Conservation (phyloP, 2,888 invertebrate genomes). For the Drosophila dives region DNA sequence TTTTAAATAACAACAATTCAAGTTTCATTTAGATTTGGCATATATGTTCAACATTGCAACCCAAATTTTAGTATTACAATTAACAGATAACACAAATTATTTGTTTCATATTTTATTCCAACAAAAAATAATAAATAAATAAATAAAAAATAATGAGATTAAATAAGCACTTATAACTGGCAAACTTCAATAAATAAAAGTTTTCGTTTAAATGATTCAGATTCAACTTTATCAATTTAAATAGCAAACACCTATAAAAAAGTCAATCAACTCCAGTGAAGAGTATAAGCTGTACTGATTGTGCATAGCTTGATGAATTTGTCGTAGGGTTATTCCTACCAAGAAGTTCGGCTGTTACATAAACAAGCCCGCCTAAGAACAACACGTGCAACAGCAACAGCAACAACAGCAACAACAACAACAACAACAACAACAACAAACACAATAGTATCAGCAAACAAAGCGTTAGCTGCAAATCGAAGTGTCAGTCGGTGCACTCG, state of each 20-base stretch:
- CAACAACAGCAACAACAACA: constrained; percentile 32
- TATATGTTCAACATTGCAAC: not conserved
- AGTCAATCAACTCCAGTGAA: not conserved
- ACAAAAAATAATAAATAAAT: too few species aligned
- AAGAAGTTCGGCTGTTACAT: constrained; percentile 70
- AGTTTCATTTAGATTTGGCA: not conserved
- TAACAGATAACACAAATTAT: fast-evolving
- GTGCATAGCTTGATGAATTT: constrained; percentile 64
- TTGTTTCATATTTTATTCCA: not conserved
- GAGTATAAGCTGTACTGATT: constrained; percentile 16
- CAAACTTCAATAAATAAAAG: not conserved
- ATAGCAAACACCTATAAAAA: not conserved
- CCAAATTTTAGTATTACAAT: not conserved
- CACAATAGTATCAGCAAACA: constrained; percentile 26
- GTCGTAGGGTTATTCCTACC: constrained; percentile 74
- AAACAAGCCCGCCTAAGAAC: constrained; percentile 64
- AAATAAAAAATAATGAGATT: not conserved
- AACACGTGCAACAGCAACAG: constrained; percentile 74
- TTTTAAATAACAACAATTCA: not conserved
- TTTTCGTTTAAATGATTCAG: too few species aligned
- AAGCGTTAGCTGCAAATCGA: constrained; percentile 69
- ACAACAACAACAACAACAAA: not conserved
- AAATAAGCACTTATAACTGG: not conserved
- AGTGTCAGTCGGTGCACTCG: constrained; percentile 69
- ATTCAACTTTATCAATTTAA: not conserved